Evolutionary conservation across 2,113 vertebrate genomes (phyloP).

Genomic region (Puma concolor): DNA sequence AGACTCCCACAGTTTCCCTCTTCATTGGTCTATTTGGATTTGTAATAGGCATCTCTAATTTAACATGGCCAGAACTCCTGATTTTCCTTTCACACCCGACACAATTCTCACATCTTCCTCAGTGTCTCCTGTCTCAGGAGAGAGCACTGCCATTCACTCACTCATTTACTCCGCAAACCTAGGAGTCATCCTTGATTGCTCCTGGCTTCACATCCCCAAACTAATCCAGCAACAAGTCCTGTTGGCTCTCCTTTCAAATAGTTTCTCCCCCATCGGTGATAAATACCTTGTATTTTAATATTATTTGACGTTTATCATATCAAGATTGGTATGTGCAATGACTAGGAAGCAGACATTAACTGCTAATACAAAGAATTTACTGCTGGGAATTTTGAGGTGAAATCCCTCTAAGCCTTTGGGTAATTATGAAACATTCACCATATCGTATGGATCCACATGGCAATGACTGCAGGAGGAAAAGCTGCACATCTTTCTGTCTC

Average conservation of each 20-base stretch:
- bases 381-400: conserved; percentile 67
- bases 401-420: conserved; percentile 61
- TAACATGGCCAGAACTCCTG: neutral
- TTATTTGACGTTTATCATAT: conserved; percentile 74
- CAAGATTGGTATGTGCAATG: conserved; percentile 76
- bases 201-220: neutral
- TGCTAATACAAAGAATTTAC: conserved; percentile 80
- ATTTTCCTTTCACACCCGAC: neutral
- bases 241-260: neutral
- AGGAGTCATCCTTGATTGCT: neutral
- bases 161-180: neutral
- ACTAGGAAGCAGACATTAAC: conserved; percentile 72
- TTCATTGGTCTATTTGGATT: neutral
- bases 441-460: neutral
- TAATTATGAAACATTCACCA: conserved; percentile 42
- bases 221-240: neutral
- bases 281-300: neutral
- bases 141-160: neutral
- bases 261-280: neutral
- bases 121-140: neutral
- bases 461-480: neutral
- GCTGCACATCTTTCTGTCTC: neutral
- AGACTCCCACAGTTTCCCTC: neutral
- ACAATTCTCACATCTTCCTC: neutral
- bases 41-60: neutral